These are phyloP conservation scores for Epirrhoe tristata DNA, from an alignment of 2,888 invertebrate genomes.

Conservation along the genomic window DNA sequence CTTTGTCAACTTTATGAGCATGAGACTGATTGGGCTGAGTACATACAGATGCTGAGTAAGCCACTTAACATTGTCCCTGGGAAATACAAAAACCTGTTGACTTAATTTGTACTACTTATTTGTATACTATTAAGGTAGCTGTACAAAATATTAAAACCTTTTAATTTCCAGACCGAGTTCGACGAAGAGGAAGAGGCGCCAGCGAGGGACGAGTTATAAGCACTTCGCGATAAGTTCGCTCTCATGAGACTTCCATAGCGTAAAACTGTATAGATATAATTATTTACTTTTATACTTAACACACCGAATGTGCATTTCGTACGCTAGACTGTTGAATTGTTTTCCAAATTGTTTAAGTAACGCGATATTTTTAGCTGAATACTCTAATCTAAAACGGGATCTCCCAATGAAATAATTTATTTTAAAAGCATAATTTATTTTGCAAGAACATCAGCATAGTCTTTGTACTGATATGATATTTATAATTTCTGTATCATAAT, in stretches of 20 bases:
- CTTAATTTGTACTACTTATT: too few species aligned
- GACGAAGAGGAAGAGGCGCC: conserved; percentile 91
- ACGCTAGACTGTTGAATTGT: conserved; percentile 69
- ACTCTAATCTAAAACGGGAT: conserved; percentile 53
- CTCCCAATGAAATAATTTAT: conserved; percentile 63
- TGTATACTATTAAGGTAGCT: too few species aligned
- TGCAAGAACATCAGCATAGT: conserved; percentile 64
- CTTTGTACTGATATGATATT: conserved; percentile 71
- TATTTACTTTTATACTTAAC: conserved; percentile 70
- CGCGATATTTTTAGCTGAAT: conserved; percentile 59
- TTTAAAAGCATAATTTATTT: conserved; percentile 72
- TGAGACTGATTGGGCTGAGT: too few species aligned
- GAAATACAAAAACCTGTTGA: too few species aligned
- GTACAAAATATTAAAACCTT: not conserved
- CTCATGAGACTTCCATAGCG: conserved; percentile 77
- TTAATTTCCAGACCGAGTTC: conserved; percentile 78
- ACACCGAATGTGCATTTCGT: conserved; percentile 65
- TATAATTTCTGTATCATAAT: conserved; percentile 85
- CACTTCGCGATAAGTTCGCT: conserved; percentile 55
- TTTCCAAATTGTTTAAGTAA: conserved; percentile 64
- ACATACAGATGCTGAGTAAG: too few species aligned
- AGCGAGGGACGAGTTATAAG: conserved; percentile 92
- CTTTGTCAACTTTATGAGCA: too few species aligned
- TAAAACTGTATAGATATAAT: conserved; percentile 79
- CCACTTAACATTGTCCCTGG: too few species aligned